Evolutionary conservation across 2,888 invertebrate species (phyloP), one percentile per base, ranked within the genome.

Genomic region (Steinernema carpocapsae): DNA sequence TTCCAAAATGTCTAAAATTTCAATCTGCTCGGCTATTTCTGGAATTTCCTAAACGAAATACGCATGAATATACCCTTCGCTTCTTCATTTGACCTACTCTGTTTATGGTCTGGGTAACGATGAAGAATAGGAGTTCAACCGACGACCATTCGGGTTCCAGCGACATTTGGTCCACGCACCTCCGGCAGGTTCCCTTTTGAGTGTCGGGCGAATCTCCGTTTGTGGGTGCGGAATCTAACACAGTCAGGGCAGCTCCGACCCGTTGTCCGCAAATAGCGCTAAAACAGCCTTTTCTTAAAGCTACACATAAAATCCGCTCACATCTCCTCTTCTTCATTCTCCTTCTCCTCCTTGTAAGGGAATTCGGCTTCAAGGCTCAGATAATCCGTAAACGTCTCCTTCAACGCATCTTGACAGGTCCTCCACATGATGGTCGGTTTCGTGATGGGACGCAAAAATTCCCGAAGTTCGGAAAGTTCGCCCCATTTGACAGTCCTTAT

Each of bases 51-150:
- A 56, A 24, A 70, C 32, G 37, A 73, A 73, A 14, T 14, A 48
- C 1, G 17, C 48, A n/a, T n/a, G 10, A 22, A n/a, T 46, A 51
- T 48, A 1, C 22, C 17, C n/a, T n/a, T n/a, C n/a, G n/a, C n/a
- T n/a, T n/a, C n/a, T n/a, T n/a, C n/a, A n/a, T n/a, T n/a, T n/a
- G n/a, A n/a, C n/a, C n/a, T 32, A 71, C 76, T 71, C 22, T 24
- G 10, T 52, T 56, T 37, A 76, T 70, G 17, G 56, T 43, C 10
- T 19, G 26, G n/a, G 24, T 19, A 10, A 76, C 72, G 32, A 74
- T 14, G 14, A 37, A 22, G 42, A 76, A 73, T 0, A 64, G 64
- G 26, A 32, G 3, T 32, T 32, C 77, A 75, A 24, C 77, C 77
- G 24, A 80, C 45, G 24, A 17, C 64, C 64, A 64, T n/a, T 32